Evolutionary conservation across 2,797 vertebrate species (phyloP).

Genomic region (Coregonus suidteri): DNA sequence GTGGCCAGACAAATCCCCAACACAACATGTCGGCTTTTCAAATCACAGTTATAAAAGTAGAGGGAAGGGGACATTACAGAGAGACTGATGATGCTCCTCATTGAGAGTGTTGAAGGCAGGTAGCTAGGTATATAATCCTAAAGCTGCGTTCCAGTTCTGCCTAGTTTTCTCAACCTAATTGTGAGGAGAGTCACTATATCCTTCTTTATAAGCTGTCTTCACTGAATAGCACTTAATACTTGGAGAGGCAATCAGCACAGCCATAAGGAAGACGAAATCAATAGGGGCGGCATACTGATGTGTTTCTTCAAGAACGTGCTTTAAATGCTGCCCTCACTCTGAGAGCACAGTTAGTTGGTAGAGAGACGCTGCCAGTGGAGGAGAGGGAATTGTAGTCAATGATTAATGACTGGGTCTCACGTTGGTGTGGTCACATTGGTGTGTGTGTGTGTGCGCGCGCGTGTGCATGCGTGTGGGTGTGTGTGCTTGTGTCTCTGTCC

Average conservation of each 20-base stretch:
- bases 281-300: conserved; percentile 37
- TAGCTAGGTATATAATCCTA: neutral
- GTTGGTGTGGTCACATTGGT: conserved; percentile 14
- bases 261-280: conserved; percentile 38
- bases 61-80: no score
- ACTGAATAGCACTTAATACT: conserved; percentile 22
- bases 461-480: neutral
- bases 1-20: neutral
- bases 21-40: no score
- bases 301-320: conserved; percentile 18
- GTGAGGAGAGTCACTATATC: neutral
- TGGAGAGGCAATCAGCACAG: conserved; percentile 25
- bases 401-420: conserved; percentile 46
- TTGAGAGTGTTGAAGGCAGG: neutral
- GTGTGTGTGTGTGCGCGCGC: neutral
- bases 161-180: neutral
- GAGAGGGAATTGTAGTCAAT: conserved; percentile 38
- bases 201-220: conserved; percentile 6
- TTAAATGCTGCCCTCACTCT: neutral
- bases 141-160: neutral
- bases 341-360: conserved; percentile 3
- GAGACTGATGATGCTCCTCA: neutral
- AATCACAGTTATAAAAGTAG: no score
- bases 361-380: conserved; percentile 6
- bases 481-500: conserved; percentile 8